phyloP scores from a whole-genome alignment of 2,888 invertebrate species.

The Andrena praecox region DNA sequence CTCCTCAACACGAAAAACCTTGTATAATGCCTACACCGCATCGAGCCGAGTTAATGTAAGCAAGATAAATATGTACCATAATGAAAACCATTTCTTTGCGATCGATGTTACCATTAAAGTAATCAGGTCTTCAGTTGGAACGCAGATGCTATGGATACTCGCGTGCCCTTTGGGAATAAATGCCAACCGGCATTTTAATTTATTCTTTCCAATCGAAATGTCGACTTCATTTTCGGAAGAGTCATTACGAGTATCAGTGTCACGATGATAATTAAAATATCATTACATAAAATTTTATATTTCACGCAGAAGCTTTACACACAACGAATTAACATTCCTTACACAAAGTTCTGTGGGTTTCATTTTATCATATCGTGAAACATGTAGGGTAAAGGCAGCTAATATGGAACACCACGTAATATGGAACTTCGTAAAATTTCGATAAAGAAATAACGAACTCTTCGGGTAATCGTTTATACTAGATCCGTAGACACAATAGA shows the following conservation, averaged over 20 bases:
- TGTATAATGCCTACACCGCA: conserved; percentile 12
- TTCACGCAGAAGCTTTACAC: too few species aligned
- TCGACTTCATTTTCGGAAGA: neutral
- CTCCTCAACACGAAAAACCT: conserved; percentile 34
- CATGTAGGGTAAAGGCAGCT: too few species aligned
- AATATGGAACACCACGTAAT: too few species aligned
- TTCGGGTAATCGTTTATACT: too few species aligned
- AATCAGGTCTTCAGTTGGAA: conserved; percentile 25
- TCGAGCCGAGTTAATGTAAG: conserved; percentile 28
- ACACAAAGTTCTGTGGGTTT: neutral
- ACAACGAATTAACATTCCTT: too few species aligned
- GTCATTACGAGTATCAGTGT: neutral
- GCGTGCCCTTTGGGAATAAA: conserved; percentile 21
- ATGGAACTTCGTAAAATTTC: too few species aligned
- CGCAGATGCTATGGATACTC: neutral
- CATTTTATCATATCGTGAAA: neutral
- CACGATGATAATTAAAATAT: neutral
- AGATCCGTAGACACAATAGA: too few species aligned
- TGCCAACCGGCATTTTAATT: conserved; percentile 12
- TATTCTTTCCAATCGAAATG: neutral
- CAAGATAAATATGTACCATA: conserved; percentile 16
- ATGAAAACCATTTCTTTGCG: conserved; percentile 20
- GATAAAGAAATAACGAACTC: too few species aligned
- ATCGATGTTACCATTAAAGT: conserved; percentile 47
- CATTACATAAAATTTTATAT: neutral